Evolutionary conservation across 2,113 vertebrate genomes (phyloP), one percentile per base, ranked within the genome.

Genomic region (Alectura lathami): DNA sequence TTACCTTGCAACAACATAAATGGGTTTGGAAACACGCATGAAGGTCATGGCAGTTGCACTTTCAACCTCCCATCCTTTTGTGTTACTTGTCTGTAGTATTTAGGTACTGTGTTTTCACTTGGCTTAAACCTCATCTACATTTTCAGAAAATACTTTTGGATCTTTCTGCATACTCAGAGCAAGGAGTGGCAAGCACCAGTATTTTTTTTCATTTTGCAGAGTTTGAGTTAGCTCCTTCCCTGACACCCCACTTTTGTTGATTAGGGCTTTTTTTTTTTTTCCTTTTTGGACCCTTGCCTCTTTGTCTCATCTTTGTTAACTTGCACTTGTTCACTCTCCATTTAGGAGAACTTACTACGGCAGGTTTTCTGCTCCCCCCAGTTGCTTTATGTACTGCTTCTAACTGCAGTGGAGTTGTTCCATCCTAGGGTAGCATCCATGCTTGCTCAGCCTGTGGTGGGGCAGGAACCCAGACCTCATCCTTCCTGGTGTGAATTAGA

Each of bases 361-460:
- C 66, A 42, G 23, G 26, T n/a, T 88, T 93, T 79, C 56, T 24
- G 7, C 32, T 66, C 29, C 9, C 7, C 8, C 9, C 66, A 42
- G n/a, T 47, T 11, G 34, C 43, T 75, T 50, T 42, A 20, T 47
- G 59, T 70, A 50, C 45, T 80, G 29, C 29, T 40, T 60, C 7
- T 68, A 16, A 34, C 12, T 48, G 27, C 34, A 23, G 2, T 7
- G 7, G 43, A 32, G 6, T 69, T 74, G 13, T 70, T 51, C 69
- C 38, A 42, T 27, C 18, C 36, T 34, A 27, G 32, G 38, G n/a
- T 12, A n/a, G 3, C 3, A 14, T 64, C 32, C 2, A 0, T 4
- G 11, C 64, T 43, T 45, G 18, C 36, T 70, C 40, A 66, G 29
- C n/a, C 9, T 24, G 13, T 0, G 3, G 30, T 16, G 20, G n/a